These are phyloP conservation scores for Trichogramma dendrolimi DNA, from an alignment of 2,888 invertebrate species.

Conservation along the genomic window DNA sequence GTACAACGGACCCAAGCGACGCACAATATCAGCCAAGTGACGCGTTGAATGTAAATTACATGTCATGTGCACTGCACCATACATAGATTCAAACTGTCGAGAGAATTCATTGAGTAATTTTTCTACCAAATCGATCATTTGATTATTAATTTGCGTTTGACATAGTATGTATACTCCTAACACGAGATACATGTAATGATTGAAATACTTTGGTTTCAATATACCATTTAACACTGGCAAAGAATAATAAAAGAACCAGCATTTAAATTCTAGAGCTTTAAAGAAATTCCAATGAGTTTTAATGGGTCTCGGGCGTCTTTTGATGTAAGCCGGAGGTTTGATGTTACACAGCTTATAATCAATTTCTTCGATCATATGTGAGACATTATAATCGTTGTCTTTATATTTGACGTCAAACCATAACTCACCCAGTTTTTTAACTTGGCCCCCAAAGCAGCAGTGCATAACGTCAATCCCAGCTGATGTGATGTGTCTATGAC, in stretches of 20 bases:
- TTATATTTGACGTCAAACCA: too few species aligned
- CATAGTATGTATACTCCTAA: constrained; percentile 20
- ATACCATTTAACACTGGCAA: constrained; percentile 25
- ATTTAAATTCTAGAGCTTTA: constrained; percentile 7
- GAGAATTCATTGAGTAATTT: constrained; percentile 20
- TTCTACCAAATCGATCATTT: constrained; percentile 15
- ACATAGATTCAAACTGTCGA: constrained; percentile 21
- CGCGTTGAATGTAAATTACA: constrained; percentile 27
- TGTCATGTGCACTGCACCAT: constrained; percentile 24
- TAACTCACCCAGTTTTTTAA: too few species aligned
- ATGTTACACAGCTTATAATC: constrained; percentile 24
- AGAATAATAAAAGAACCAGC: constrained; percentile 29
- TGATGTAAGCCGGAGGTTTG: neutral
- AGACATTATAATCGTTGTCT: too few species aligned
- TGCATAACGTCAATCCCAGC: too few species aligned
- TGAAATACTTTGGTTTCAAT: constrained; percentile 23
- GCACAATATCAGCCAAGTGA: constrained; percentile 22
- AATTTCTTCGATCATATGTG: too few species aligned
- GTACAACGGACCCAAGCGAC: constrained; percentile 26
- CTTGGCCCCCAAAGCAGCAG: too few species aligned
- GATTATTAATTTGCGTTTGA: constrained; percentile 16
- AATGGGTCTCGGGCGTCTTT: neutral
- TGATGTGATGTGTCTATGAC: too few species aligned
- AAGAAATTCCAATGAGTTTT: neutral
- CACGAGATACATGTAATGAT: constrained; percentile 27